Base-by-base conservation (phyloP, 2,888 invertebrate genomes). In the Drymonia ruficornis region DNA sequence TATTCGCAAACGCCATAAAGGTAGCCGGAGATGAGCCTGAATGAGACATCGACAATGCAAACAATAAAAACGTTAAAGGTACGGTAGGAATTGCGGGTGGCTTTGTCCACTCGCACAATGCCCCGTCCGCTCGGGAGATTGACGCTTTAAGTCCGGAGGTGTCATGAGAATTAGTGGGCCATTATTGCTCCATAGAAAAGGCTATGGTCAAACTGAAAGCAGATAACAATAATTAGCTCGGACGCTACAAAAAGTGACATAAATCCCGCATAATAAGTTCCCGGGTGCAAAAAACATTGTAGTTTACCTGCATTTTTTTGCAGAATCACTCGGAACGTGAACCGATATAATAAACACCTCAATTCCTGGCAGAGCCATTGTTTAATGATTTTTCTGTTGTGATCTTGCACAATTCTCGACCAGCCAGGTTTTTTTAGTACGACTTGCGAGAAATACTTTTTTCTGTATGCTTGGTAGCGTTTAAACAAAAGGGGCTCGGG, bases 221-320 rank as follows among this genome's bases (percentile, higher is more conserved):
- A 87, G 92, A 91, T 92, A 92, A 91, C 90, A 92, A 91, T 91
- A 91, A 92, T 92, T 92, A 91, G 89, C 82, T 89, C 70, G 86
- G 86, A 89, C 85, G 77, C 72, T 74, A 85, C 87, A 91, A 91
- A 92, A 92, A 92, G 86, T 90, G 91, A 90, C 91, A 92, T 91
- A 91, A 91, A 92, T 92, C 90, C 89, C 83, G 86, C 88, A 91
- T 91, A 91, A 91, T 92, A 91, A 91, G 88, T 86, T 83, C 83
- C 76, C 70, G 69, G 69, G 70, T 76, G 70, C 82, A 84, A 90
- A 90, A 91, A 89, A 85, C 73, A 65, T 65, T 70, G 77, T 73
- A 82, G 74, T 85, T 89, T 91, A 91, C 92, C 91, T 91, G 92
- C 76, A 76, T 72, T 89, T 91, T 90, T 90, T 90, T 87, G 85